Base-by-base conservation (phyloP, 1,140 invertebrate species). In the Drosophila sturtevanti region DNA sequence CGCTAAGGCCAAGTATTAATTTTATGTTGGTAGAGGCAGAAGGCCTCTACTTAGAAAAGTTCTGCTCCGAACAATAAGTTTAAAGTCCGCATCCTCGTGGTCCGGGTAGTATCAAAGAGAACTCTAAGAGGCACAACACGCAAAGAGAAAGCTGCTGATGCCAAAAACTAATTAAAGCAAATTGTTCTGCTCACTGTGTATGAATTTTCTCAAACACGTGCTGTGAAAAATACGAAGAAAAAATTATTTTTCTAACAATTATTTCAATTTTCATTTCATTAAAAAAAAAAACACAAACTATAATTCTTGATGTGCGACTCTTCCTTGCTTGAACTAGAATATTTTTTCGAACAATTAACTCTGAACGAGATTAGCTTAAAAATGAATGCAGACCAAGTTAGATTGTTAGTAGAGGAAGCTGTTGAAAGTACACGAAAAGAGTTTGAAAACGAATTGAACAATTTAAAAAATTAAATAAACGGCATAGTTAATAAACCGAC, bases 381-480 rank as follows among this genome's bases (percentile, higher is more conserved):
- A 41, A 41, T 41, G n/a, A 41, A 41, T 14, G 38, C 38, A 41
- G 38, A 41, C 6, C 38, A 41, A 7, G 37, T 41, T 14, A 41
- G n/a, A 16, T 41, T 41, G 12, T 41, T 41, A 41, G n/a, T 41
- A 41, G 37, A n/a, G 37, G 37, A 41, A 41, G 37, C 37, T 14
- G 37, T 41, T 14, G n/a, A 41, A 41, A 41, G 37, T 22, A 31
- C 51, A 12, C 21, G 31, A 35, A 41, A 24, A 68, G 34, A 38
- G 24, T 34, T 37, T 35, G n/a, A 61, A 69, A 61, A 54, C 35
- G 51, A 16, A 27, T 35, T 16, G 27, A 41, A 41, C n/a, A 41
- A 41, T 41, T 14, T 41, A 7, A 41, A 41, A 41, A 41, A 41
- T 14, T 14, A 31, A 31, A 31, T 31, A 31, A 31, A 31, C 27